phyloP scores from a whole-genome alignment of 2,797 vertebrate genomes.

The Sphaeramia orbicularis region DNA sequence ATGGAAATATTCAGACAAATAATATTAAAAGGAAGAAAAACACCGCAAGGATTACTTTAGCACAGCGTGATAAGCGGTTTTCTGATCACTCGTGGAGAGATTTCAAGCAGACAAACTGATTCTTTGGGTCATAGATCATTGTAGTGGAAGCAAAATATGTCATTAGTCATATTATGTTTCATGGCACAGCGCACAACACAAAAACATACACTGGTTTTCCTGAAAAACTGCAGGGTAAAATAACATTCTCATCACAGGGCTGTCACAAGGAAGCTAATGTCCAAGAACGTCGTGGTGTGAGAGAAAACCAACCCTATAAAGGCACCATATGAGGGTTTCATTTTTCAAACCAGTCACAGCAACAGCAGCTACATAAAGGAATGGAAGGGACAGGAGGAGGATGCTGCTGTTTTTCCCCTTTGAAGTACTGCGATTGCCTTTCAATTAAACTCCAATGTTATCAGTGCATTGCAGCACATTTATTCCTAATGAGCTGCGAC shows the following conservation, averaged over 20 bases:
- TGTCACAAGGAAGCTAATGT: slow-evolving; percentile 18
- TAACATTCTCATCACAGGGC: slow-evolving; percentile 6
- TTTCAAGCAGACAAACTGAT: slow-evolving; percentile 9
- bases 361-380: slow-evolving; percentile 3
- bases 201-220: slow-evolving; percentile 5
- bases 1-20: slow-evolving; percentile 5
- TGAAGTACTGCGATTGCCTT: slow-evolving; percentile 53
- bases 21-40: neutral
- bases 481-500: slow-evolving; percentile 53
- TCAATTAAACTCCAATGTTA: slow-evolving; percentile 66
- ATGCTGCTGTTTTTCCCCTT: slow-evolving; percentile 29
- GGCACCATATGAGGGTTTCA: neutral
- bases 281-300: slow-evolving; percentile 2
- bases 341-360: slow-evolving; percentile 2
- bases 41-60: neutral
- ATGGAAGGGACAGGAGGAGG: slow-evolving; percentile 1
- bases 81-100: neutral
- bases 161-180: slow-evolving; percentile 18
- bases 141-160: slow-evolving; percentile 14
- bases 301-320: slow-evolving; percentile 8
- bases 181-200: neutral
- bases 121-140: slow-evolving; percentile 14
- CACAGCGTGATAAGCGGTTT: slow-evolving; percentile 13
- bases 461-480: slow-evolving; percentile 55
- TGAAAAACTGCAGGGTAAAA: neutral